Evolutionary conservation across 2,888 invertebrate genomes (phyloP), one percentile per base, ranked within the genome.

Genomic region (Heteromurus nitidus): DNA sequence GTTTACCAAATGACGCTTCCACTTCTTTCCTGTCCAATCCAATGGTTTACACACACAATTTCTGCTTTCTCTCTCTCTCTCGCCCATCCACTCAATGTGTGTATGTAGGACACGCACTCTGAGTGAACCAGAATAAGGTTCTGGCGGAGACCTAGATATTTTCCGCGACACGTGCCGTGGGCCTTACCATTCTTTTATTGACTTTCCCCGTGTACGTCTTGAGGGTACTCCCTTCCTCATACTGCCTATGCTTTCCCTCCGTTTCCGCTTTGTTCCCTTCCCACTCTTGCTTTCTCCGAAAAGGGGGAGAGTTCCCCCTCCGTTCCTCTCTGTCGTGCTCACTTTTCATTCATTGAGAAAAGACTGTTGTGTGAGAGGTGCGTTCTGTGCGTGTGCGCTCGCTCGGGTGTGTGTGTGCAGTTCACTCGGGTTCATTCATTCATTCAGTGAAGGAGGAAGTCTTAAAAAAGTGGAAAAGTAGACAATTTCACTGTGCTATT

Each of bases 171-270:
- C 79, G 79, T 79, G 79, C 79, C 79, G 79, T 79, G 79, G 79
- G 79, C 79, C 72, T 79, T 79, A 70, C 79, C 79, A 79, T 79
- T 70, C 72, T 55, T 70, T 70, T 79, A 79, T 79, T 79, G 79
- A 79, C 79, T 79, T 79, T 79, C 65, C 70, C 72, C 64, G 50
- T 77, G 77, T 79, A 79, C 79, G 70, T 72, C 79, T 72, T 60
- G 53, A 64, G 72, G 79, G 70, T 13, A n/a, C n/a, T 5, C 50
- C 28, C 69, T 68, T 69, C 70, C 60, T 64, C 65, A 53, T 72
- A 22, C 24, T 64, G 42, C 64, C 62, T 62, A 50, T 62, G 69
- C 60, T 60, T 60, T n/a, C 30, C 24, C 47, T 47, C n/a, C 47
- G 36, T 36, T 13, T 36, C 18, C 18, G 11, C n/a, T 50, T 50